Evolutionary conservation across 2,888 invertebrate genomes (phyloP).

Genomic region (Tachina fera): DNA sequence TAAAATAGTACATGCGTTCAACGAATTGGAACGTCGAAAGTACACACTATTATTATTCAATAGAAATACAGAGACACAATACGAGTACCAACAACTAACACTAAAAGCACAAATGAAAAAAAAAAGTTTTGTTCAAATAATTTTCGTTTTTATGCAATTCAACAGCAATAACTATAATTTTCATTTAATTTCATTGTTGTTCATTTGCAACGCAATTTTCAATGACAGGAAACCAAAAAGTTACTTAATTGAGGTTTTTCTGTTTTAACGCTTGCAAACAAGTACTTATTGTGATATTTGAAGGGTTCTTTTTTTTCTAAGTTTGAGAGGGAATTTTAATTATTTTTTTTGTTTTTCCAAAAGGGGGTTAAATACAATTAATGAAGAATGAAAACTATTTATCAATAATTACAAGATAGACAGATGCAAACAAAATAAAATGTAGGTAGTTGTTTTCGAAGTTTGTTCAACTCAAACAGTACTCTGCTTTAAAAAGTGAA

Average conservation of each 20-base stretch:
- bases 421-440: not conserved
- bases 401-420: not conserved
- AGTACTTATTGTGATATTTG: no score
- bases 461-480: not conserved
- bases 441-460: no score
- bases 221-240: slow-evolving; percentile 65
- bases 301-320: not conserved
- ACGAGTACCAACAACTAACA: slow-evolving; percentile 5
- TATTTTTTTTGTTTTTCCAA: not conserved
- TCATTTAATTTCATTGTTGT: slow-evolving; percentile 44
- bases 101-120: slow-evolving; percentile 43
- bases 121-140: slow-evolving; percentile 31
- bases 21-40: slow-evolving; percentile 66
- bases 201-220: slow-evolving; percentile 62
- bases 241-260: slow-evolving; percentile 52
- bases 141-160: slow-evolving; percentile 42
- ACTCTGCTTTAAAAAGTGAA: not conserved
- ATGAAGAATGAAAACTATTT: not conserved
- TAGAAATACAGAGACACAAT: slow-evolving; percentile 39
- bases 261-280: not conserved
- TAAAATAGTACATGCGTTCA: slow-evolving; percentile 51
- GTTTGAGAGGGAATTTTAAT: not conserved
- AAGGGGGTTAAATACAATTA: not conserved
- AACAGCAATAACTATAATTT: slow-evolving; percentile 36
- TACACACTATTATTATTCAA: slow-evolving; percentile 50